Percentiles rank a stretch among this genome's conserved stretches.
phyloP scores from a whole-genome alignment of 2,797 vertebrate species.

The Microctenopoma steveboyesi region DNA sequence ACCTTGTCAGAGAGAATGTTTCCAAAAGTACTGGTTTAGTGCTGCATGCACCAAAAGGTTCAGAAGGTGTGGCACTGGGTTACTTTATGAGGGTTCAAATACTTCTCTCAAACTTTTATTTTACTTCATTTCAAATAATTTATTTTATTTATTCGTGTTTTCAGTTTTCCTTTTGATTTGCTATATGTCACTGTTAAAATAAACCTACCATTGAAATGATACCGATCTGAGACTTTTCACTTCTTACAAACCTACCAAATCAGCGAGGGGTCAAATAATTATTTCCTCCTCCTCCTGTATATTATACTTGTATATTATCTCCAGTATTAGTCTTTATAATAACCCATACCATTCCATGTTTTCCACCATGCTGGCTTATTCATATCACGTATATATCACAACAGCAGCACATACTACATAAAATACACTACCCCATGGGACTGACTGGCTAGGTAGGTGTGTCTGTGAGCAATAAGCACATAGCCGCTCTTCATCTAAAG shows the following conservation, averaged over 20 bases:
- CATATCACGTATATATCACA: neutral
- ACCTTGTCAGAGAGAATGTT: slow-evolving; percentile 14
- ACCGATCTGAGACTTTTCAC: too few species aligned
- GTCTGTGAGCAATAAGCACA: slow-evolving; percentile 48
- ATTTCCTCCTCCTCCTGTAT: too few species aligned
- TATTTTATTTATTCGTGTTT: too few species aligned
- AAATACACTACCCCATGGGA: slow-evolving; percentile 46
- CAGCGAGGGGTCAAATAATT: too few species aligned
- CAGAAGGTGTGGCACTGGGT: too few species aligned
- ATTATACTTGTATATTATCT: neutral
- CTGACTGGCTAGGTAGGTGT: slow-evolving; percentile 35
- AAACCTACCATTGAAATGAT: too few species aligned
- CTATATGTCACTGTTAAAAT: too few species aligned
- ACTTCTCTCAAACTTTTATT: too few species aligned
- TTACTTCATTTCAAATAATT: too few species aligned
- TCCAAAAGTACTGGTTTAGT: slow-evolving; percentile 1
- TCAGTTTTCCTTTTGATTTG: too few species aligned
- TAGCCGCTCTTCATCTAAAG: slow-evolving; percentile 29
- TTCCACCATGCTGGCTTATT: slow-evolving; percentile 3
- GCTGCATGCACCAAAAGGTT: neutral
- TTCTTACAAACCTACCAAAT: too few species aligned
- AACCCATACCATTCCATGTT: slow-evolving; percentile 3
- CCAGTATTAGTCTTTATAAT: neutral
- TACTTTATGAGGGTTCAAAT: too few species aligned
- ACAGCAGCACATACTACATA: slow-evolving; percentile 37